Conservation (phyloP, 2,113 vertebrate genomes). For the Syrrhaptes paradoxus region DNA sequence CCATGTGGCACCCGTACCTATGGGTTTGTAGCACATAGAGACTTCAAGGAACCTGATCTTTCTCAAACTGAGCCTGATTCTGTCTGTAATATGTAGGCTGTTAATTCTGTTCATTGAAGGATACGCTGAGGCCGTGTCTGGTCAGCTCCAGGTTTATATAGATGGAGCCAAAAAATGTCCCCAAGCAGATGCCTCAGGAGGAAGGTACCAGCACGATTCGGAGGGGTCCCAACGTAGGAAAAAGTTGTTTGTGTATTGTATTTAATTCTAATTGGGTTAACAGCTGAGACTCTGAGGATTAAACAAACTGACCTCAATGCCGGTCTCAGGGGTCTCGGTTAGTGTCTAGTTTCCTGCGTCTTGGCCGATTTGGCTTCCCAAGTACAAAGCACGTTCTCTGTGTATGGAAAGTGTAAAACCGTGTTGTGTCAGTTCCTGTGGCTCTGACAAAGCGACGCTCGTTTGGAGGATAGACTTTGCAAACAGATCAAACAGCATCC, state of each 20-base stretch:
- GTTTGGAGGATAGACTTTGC: neutral
- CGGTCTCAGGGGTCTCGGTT: neutral
- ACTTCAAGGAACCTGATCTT: constrained; percentile 68
- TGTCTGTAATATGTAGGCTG: constrained; percentile 16
- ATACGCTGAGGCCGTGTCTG: neutral
- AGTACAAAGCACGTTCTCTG: neutral
- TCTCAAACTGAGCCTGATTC: constrained; percentile 33
- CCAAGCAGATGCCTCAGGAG: neutral
- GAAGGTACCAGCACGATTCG: neutral
- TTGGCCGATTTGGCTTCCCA: neutral
- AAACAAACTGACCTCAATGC: constrained; percentile 61
- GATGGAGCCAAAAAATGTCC: neutral
- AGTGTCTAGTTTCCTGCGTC: constrained; percentile 1
- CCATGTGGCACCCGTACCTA: constrained; percentile 18
- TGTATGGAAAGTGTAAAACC: neutral
- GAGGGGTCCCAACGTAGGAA: constrained; percentile 1
- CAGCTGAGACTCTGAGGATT: constrained; percentile 36
- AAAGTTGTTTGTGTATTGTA: constrained; percentile 49
- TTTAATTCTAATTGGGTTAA: constrained; percentile 47
- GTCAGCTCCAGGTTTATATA: neutral
- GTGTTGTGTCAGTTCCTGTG: neutral
- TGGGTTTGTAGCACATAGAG: constrained; percentile 50
- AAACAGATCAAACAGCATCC: neutral
- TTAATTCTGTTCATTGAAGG: constrained; percentile 54
- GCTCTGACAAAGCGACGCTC: neutral